These are phyloP conservation scores for Venustoraphidia nigricollis DNA, from an alignment of 2,888 invertebrate genomes.

Conservation along the genomic window DNA sequence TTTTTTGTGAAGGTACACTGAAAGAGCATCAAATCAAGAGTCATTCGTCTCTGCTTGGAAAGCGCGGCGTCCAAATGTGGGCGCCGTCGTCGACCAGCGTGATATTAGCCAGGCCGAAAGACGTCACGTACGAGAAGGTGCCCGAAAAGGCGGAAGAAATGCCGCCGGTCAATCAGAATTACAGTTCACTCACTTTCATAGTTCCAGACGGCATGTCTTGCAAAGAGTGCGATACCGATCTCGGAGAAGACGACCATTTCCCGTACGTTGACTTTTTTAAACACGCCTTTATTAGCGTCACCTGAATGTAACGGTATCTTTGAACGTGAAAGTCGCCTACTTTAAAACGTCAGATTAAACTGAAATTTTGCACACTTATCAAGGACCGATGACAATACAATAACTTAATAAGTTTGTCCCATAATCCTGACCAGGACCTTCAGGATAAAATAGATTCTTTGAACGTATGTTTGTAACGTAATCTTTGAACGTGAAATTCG, in stretches of 20 bases:
- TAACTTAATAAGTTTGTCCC: too few species aligned
- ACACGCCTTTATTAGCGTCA: too few species aligned
- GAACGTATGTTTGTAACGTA: too few species aligned
- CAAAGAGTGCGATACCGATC: constrained; percentile 58
- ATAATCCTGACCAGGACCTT: too few species aligned
- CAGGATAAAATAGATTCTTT: too few species aligned
- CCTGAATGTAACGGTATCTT: too few species aligned
- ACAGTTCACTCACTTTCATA: constrained; percentile 28
- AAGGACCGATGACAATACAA: too few species aligned
- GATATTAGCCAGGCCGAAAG: constrained; percentile 25
- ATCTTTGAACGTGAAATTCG: too few species aligned
- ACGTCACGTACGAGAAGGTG: constrained; percentile 17
- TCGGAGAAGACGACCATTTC: constrained; percentile 61
- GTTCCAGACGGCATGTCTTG: constrained; percentile 42
- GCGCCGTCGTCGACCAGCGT: constrained; percentile 22
- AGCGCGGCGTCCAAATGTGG: constrained; percentile 22
- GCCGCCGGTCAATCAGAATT: constrained; percentile 26
- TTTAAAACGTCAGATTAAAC: too few species aligned
- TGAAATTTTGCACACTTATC: too few species aligned
- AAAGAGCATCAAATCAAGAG: constrained; percentile 40
- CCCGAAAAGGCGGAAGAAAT: constrained; percentile 22
- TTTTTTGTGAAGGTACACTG: constrained; percentile 36
- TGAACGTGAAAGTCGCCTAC: too few species aligned
- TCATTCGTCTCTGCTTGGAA: constrained; percentile 27
- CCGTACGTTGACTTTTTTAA: constrained; percentile 41